These are phyloP conservation scores for Oophaga sylvatica DNA, from an alignment of 2,797 vertebrate genomes.

Conservation along the genomic window DNA sequence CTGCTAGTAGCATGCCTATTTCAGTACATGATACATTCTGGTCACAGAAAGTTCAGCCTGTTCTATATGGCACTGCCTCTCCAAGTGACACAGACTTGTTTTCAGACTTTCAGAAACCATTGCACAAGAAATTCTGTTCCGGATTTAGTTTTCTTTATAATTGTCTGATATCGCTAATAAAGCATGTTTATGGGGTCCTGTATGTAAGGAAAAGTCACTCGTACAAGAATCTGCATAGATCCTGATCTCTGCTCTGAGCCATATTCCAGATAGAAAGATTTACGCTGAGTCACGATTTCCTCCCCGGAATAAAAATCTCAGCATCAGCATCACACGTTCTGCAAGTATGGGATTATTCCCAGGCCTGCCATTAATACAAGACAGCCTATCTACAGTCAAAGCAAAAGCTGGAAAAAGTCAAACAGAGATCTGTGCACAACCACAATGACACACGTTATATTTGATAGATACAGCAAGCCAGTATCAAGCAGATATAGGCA, in stretches of 20 bases:
- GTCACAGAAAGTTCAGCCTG: too few species aligned
- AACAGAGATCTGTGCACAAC: neutral
- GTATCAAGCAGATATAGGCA: neutral
- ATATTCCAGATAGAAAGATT: constrained; percentile 2
- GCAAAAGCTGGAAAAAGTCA: neutral
- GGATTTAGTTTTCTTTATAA: neutral
- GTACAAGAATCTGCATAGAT: neutral
- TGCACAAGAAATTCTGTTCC: neutral
- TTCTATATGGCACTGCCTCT: too few species aligned
- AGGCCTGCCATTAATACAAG: neutral
- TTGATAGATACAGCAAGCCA: neutral
- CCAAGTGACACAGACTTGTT: neutral
- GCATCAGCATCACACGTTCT: neutral
- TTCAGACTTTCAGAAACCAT: neutral
- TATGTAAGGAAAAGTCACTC: neutral
- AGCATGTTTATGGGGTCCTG: neutral
- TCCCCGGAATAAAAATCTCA: constrained; percentile 8
- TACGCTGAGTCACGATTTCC: constrained; percentile 34
- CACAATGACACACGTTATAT: neutral
- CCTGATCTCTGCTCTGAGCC: neutral
- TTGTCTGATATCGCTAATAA: neutral
- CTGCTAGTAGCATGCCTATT: neutral
- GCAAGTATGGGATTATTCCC: constrained; percentile 20
- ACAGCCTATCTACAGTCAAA: neutral
- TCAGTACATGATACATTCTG: neutral